Percentiles rank a stretch among this genome's conserved stretches.
Evolutionary conservation across 2,888 invertebrate genomes (phyloP).

Genomic region (Agrenia bidenticulata): DNA sequence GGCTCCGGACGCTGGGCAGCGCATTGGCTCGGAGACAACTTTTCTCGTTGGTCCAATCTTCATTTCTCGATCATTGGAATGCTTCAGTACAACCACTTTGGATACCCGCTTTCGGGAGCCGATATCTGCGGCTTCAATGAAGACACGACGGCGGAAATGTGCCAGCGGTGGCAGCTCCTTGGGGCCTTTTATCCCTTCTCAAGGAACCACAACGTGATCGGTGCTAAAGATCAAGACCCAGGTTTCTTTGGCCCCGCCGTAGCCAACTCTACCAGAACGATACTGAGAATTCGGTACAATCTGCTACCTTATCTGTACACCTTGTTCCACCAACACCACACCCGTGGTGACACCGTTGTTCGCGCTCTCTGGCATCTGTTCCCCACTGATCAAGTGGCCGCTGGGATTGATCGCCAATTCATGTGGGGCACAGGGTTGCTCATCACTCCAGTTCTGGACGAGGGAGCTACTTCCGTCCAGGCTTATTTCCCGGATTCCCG

Average conservation of each 20-base stretch:
- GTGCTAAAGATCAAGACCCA: conserved; percentile 69
- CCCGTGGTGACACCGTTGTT: conserved; percentile 59
- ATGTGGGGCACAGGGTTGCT: conserved; percentile 57
- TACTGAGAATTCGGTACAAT: conserved; percentile 68
- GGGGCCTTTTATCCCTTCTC: conserved; percentile 59
- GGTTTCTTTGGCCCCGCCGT: conserved; percentile 71
- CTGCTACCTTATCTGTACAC: conserved; percentile 79
- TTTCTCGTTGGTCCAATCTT: conserved; percentile 26
- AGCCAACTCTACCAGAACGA: conserved; percentile 65
- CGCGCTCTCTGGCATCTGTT: conserved; percentile 52
- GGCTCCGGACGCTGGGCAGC: conserved; percentile 59
- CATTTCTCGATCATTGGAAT: conserved; percentile 52
- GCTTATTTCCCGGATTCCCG: conserved; percentile 54
- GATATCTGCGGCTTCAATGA: conserved; percentile 54
- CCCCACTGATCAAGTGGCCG: conserved; percentile 51
- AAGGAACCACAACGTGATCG: conserved; percentile 56
- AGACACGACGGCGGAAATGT: conserved; percentile 57
- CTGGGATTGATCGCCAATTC: conserved; percentile 54
- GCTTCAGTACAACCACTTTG: conserved; percentile 57
- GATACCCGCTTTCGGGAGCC: conserved; percentile 51
- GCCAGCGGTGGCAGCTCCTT: conserved; percentile 59
- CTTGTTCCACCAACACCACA: conserved; percentile 72
- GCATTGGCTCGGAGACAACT: conserved; percentile 46
- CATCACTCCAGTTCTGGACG: conserved; percentile 69
- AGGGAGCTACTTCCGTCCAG: conserved; percentile 54